These are phyloP conservation scores for Halictus quadricinctus DNA, from an alignment of 2,888 invertebrate genomes.

Conservation along the genomic window DNA sequence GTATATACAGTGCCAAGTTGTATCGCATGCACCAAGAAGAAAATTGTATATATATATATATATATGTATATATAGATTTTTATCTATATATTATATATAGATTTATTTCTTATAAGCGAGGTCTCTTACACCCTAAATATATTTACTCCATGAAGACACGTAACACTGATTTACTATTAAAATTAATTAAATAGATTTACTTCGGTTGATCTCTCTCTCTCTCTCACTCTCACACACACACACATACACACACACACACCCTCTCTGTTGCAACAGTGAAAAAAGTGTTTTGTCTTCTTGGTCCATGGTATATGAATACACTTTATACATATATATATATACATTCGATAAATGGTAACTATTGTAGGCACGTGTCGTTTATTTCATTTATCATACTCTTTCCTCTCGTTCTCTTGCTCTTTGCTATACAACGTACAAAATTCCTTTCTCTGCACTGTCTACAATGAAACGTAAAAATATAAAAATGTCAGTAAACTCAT, in stretches of 20 bases:
- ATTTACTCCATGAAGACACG: background rate
- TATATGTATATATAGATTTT: background rate
- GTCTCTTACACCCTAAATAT: background rate
- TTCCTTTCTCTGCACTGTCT: constrained; percentile 34
- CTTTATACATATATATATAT: constrained; percentile 52
- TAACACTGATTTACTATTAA: constrained; percentile 2
- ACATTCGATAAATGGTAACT: constrained; percentile 68
- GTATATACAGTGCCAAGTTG: constrained; percentile 45
- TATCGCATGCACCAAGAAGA: constrained; percentile 56
- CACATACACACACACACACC: too few relatives aligned
- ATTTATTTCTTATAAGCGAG: constrained; percentile 16
- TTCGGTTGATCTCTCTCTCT: background rate
- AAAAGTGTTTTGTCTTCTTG: constrained; percentile 42
- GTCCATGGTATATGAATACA: constrained; percentile 53
- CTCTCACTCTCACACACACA: background rate
- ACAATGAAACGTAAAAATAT: constrained; percentile 52
- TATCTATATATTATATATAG: constrained; percentile 7
- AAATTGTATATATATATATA: background rate
- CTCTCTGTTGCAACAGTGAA: background rate
- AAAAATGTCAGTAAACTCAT: constrained; percentile 43
- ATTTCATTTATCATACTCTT: constrained; percentile 32
- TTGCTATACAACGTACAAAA: constrained; percentile 38
- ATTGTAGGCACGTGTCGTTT: constrained; percentile 71
- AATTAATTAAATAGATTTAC: constrained; percentile 19
- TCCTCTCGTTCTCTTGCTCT: constrained; percentile 7